These are phyloP conservation scores for Ridgeia piscesae DNA, from an alignment of 1,140 invertebrate species.

Conservation along the genomic window DNA sequence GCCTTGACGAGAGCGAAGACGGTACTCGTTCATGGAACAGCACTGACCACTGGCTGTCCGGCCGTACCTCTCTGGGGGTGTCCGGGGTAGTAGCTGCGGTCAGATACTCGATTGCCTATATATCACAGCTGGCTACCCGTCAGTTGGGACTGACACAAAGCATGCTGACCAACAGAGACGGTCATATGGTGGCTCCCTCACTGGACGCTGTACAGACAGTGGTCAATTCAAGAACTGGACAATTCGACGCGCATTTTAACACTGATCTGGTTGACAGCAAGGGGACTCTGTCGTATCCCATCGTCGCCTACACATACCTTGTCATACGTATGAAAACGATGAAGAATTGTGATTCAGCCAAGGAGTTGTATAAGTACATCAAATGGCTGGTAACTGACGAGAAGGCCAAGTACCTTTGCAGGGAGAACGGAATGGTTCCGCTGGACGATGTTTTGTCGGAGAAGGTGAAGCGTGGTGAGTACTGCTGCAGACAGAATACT, in stretches of 20 bases:
- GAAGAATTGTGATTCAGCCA: slow-evolving; percentile 36
- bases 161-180: not conserved
- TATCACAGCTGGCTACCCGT: not conserved
- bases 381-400: slow-evolving; percentile 37
- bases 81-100: not conserved
- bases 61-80: not conserved
- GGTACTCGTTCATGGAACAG: not conserved
- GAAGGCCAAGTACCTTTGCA: slow-evolving; percentile 26
- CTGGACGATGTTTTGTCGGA: slow-evolving; percentile 24
- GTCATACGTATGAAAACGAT: slow-evolving; percentile 36
- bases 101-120: not conserved
- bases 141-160: not conserved
- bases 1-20: not conserved
- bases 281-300: slow-evolving; percentile 36
- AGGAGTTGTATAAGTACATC: slow-evolving; percentile 45
- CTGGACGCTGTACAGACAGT: not conserved
- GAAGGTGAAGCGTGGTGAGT: not conserved
- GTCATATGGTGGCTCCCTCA: not conserved
- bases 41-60: not conserved
- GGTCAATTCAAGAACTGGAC: not conserved
- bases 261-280: slow-evolving; percentile 31
- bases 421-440: slow-evolving; percentile 33
- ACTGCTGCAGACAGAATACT: not conserved
- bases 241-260: slow-evolving; percentile 20
- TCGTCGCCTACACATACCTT: slow-evolving; percentile 44